Percentiles rank a stretch among this genome's conserved stretches.
phyloP scores from a whole-genome alignment of 2,888 invertebrate species.

The Caenorhabditis sp. region DNA sequence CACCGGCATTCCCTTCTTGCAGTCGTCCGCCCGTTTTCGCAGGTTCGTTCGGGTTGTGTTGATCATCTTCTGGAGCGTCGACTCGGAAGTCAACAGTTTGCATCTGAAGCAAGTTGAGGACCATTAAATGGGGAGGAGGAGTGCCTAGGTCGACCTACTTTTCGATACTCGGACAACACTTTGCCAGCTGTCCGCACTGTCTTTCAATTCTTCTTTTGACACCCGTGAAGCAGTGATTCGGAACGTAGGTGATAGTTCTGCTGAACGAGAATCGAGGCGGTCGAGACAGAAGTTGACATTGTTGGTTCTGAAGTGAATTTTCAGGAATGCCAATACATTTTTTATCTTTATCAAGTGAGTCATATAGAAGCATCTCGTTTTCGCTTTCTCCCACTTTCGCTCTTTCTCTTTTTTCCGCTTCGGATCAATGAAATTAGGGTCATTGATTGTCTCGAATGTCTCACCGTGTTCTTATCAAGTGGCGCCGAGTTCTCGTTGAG shows the following conservation, averaged over 20 bases:
- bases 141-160: conserved; percentile 42
- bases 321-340: too few species aligned
- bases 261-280: conserved; percentile 67
- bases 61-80: conserved; percentile 60
- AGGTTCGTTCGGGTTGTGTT: conserved; percentile 61
- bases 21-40: conserved; percentile 67
- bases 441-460: conserved; percentile 21
- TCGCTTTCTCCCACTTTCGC: conserved; percentile 32
- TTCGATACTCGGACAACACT: conserved; percentile 71
- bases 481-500: conserved; percentile 68
- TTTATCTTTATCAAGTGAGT: conserved; percentile 4
- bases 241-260: conserved; percentile 73
- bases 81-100: conserved; percentile 59
- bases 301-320: conserved; percentile 54
- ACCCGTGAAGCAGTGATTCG: conserved; percentile 76
- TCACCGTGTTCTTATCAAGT: conserved; percentile 55
- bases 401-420: conserved; percentile 8
- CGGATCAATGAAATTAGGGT: too few species aligned
- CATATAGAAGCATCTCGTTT: conserved; percentile 8
- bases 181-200: conserved; percentile 69
- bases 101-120: conserved; percentile 58
- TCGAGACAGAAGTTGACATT: conserved; percentile 45
- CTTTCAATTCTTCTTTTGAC: conserved; percentile 68
- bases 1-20: conserved; percentile 61
- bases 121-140: neutral